Conservation (phyloP, 2,888 invertebrate genomes). For the Phalera bucephala region DNA sequence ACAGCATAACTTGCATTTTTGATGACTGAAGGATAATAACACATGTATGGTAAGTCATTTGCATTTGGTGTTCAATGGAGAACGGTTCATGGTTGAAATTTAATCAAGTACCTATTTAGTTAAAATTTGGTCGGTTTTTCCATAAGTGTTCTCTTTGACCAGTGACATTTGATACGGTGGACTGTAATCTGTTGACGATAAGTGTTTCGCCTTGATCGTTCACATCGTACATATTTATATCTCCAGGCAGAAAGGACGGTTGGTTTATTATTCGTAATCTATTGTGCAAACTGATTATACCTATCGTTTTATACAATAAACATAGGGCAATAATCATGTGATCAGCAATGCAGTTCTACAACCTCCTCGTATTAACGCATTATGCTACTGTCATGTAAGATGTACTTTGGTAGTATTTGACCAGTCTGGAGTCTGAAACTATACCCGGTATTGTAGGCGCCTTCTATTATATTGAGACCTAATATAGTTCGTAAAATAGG, state of each 20-base stretch:
- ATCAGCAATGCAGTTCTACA: neutral
- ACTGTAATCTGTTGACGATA: conserved; percentile 22
- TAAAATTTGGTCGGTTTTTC: conserved; percentile 6
- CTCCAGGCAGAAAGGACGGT: conserved; percentile 5
- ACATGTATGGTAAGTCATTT: neutral
- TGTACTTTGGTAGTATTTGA: too few species aligned
- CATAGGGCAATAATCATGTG: neutral
- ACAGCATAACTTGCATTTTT: neutral
- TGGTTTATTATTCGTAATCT: conserved; percentile 1
- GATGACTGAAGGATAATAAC: too few species aligned
- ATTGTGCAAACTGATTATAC: conserved; percentile 1
- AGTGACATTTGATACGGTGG: conserved; percentile 6
- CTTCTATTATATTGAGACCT: too few species aligned
- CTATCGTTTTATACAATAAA: too few species aligned
- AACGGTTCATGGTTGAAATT: conserved; percentile 1
- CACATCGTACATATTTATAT: conserved; percentile 13
- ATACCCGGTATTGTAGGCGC: too few species aligned
- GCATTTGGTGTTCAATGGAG: neutral
- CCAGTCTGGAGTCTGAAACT: too few species aligned
- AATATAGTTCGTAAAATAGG: too few species aligned
- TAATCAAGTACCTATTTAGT: neutral
- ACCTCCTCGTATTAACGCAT: too few species aligned
- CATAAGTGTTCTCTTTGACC: conserved; percentile 4
- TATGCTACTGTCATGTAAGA: too few species aligned
- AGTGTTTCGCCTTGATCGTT: conserved; percentile 23